Evolutionary conservation across 2,888 invertebrate genomes (phyloP), one percentile per base, ranked within the genome.

Genomic region (Drosophila tanythrix): DNA sequence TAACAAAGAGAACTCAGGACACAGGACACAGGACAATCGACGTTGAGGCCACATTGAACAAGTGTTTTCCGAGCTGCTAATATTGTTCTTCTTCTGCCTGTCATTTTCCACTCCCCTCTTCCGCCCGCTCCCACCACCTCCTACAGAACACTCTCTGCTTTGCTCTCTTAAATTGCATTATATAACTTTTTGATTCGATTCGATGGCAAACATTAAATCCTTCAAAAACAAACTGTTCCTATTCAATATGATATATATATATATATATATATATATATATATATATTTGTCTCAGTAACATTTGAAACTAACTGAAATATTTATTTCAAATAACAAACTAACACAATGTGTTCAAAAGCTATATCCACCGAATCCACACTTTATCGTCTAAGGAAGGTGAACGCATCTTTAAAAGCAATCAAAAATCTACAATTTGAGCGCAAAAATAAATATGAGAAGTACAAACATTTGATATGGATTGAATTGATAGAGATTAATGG

Each of bases 21-120:
- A n/a, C 27, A 27, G 36, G 10, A n/a, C 40, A 40, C 18, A 38
- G 38, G 38, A 57, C 70, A 79, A 65, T 76, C 56, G 67, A 67
- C 65, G 66, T 60, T 57, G 74, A 83, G 70, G 70, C 64, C 82
- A 72, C 80, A 71, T 79, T 66, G 80, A 59, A 57, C 67, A 70
- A 67, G 64, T 69, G 63, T 66, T 67, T 67, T 76, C 81, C 77
- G 65, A 15, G n/a, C 29, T n/a, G 25, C 27, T 63, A 57, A 70
- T 38, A 69, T 69, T 48, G 33, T 68, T 70, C 33, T 18, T 38
- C 21, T 29, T n/a, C 29, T 57, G 29, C 40, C 55, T 29, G n/a
- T 29, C 21, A 21, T 2, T 21, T n/a, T 2, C 21, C 40, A 5
- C 5, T 5, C 1, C n/a, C 7, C 18, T 38, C 38, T 33, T 11